A percentile compares a stretch with the other conserved stretches of the same genome.
These are phyloP conservation scores for Phallusia fumigata DNA, from an alignment of 23 tunicate genomes.

Conservation along the genomic window DNA sequence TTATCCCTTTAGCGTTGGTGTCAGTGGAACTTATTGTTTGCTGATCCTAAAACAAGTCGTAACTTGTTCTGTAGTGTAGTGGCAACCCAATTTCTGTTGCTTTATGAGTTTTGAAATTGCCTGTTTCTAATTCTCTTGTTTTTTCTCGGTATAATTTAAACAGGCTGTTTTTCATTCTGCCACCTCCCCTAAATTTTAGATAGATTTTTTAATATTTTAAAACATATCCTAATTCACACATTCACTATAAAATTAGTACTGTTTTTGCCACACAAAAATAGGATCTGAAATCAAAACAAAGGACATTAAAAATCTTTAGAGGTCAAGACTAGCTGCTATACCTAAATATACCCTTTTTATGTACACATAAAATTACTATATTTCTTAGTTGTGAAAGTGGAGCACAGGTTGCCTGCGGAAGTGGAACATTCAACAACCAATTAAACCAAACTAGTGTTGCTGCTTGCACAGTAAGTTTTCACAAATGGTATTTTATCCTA, in stretches of 20 bases:
- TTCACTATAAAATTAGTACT: too few relatives aligned
- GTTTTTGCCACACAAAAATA: too few relatives aligned
- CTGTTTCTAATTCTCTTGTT: not conserved
- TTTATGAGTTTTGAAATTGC: not conserved
- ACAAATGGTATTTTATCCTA: not conserved
- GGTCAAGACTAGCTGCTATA: too few relatives aligned
- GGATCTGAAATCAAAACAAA: too few relatives aligned
- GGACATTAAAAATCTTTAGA: too few relatives aligned
- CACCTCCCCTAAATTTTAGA: not conserved
- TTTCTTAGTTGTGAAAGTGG: slow-evolving; percentile 79
- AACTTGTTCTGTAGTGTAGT: not conserved
- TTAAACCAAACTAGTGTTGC: slow-evolving; percentile 21
- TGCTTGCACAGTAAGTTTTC: slow-evolving; percentile 54
- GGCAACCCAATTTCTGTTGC: not conserved
- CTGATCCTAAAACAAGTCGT: not conserved
- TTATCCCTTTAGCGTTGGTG: not conserved
- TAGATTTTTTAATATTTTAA: not conserved
- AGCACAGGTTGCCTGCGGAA: slow-evolving; percentile 52
- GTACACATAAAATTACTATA: not conserved
- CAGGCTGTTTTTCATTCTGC: not conserved
- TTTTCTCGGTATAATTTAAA: not conserved
- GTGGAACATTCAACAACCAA: slow-evolving; percentile 61
- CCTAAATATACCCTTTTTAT: too few relatives aligned
- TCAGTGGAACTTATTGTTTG: not conserved
- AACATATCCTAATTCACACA: too few relatives aligned